Base-by-base conservation (phyloP, 2,888 invertebrate species). In the Eupithecia vulgata region DNA sequence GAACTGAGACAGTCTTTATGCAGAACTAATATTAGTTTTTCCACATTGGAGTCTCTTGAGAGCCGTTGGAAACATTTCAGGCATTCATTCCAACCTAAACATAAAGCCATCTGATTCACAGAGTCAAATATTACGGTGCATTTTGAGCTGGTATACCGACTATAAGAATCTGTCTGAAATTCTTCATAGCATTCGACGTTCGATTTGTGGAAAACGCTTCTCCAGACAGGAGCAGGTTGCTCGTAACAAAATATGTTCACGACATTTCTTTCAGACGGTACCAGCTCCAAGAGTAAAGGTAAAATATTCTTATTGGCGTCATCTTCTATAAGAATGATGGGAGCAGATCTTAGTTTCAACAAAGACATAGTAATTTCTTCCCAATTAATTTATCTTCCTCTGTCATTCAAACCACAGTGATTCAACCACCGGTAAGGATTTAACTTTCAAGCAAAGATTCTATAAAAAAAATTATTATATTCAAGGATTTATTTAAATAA, bases 1-100 rank as follows among this genome's bases (percentile, higher is more conserved):
- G 90, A 88, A 67, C 82, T 82, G 1, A 95, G 78, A 81, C 95
- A 91, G 82, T 95, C 95, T 80, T 83, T 90, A 81, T 95, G 95
- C 45, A 95, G 77, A 72, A 94, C 81, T 34, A 92, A 69, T 77
- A 94, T 84, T 30, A 93, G 45, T 83, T 91, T 91, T 15, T 81
- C 82, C 5, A 91, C 81, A 75, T 88, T 87, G 34, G 82, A 45
- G 73, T 86, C 80, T 10, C 52, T 77, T 68, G 85, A 82, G 21
- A 94, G 75, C 30, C 76, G 81, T 77, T 82, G 88, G 61, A 92
- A 75, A 75, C 78, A 78, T 74, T 85, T 87, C 15, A 93, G 77
- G 80, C 89, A 90, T 68, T 85, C 80, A 78, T 83, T 85, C 94
- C 93, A 95, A 59, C 92, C 91, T 77, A 92, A 79, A 67, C 80